Base-by-base conservation (phyloP, 1,140 invertebrate genomes). In the Euwallacea similis region DNA sequence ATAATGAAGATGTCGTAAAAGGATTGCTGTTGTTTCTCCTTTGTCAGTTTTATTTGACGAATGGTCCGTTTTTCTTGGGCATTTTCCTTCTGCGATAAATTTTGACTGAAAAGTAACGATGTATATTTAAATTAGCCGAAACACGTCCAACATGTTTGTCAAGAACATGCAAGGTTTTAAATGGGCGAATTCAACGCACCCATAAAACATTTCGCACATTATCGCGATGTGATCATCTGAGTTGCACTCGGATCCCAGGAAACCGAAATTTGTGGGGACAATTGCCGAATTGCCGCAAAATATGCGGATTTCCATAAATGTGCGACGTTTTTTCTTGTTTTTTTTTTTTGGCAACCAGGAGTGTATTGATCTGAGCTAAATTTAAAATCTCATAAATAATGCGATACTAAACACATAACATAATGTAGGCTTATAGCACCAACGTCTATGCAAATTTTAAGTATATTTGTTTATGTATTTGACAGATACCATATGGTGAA, bases 191-290 rank as follows among this genome's bases (percentile, higher is more conserved):
- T 63, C 43, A 63, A 63, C 61, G 44, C 21, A 11, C 61, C 11
- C 61, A 63, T 63, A 63, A 63, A 63, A 63, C 44, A 47, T 47
- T 44, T 15, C 42, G 44, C 47, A 44, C 61, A 63, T 47, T 63
- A 63, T 63, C 61, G 44, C n/a, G 47, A 63, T 11, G 41, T 13
- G 7, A 33, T 46, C 6, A 63, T 63, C 44, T 63, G 7, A 10
- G 44, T 63, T 21, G 55, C 55, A 21, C n/a, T 58, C 10, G 21
- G 21, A 4, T 33, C 21, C 21, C 21, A 4, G 4, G 21, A 10
- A 58, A 10, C 21, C 13, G 46, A 13, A 50, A 50, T 10, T 50
- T 50, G 2, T 2, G 0, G 46, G 9, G 46, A 11, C 46, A 2
- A 10, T 50, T 13, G 46, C 9, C 46, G 9, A 50, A 50, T 50